Evolutionary conservation across 2,888 invertebrate genomes (phyloP), one percentile per base, ranked within the genome.

Genomic region (Pseudoips prasinana): DNA sequence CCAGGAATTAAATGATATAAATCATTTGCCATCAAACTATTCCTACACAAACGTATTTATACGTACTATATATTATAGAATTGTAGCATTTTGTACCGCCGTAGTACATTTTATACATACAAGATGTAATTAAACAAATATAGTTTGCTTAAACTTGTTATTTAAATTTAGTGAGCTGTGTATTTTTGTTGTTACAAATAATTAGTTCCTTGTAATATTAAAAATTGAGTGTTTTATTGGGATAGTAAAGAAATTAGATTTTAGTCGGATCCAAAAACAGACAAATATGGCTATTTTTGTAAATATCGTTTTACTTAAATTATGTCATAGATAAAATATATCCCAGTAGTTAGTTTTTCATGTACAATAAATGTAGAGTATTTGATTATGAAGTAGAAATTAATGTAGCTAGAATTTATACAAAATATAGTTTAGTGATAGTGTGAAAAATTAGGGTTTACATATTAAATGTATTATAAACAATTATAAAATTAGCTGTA

Each of bases 331-430:
- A 75, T 77, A 68, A 78, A 74, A 79, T 84, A 80, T 82, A 75
- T 73, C 73, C 81, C 80, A 73, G 75, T 86, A 84, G 85, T 61
- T 86, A 86, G 87, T 77, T 85, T 79, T 79, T 74, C 82, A 80
- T 87, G 86, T 87, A 88, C 84, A 86, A 84, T 85, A 84, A 85
- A 78, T 84, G 82, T 87, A 86, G 87, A 80, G 55, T 82, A 83
- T 70, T 76, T 72, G 72, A 77, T 67, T 78, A 77, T 71, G 64
- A 70, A 54, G 78, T 84, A 80, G 79, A 67, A 49, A 64, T 58
- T 64, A 66, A 64, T 58, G 50, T 84, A 86, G 78, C 73, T 87
- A 87, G 87, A 85, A 77, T 87, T 87, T 87, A 85, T 87, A 87
- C 87, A 85, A 79, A 80, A 79, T 77, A 66, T 81, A 84, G 79